Evolutionary conservation across 2,797 vertebrate species (phyloP).

Genomic region (Notamacropus eugenii): DNA sequence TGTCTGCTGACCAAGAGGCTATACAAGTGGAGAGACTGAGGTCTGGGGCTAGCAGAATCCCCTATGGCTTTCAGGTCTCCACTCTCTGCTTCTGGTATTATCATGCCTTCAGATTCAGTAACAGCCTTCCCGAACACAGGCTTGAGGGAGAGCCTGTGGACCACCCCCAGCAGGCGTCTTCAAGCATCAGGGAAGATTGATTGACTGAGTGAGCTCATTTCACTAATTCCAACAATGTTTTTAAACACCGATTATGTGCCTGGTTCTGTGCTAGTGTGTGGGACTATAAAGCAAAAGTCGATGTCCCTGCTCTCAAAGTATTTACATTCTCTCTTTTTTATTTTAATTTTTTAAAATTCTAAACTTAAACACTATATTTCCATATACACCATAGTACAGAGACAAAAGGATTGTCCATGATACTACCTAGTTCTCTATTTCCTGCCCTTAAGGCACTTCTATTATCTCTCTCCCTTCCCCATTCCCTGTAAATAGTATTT

Average conservation of each 20-base stretch:
- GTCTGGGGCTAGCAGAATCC: not conserved
- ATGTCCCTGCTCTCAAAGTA: not conserved
- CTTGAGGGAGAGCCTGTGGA: not conserved
- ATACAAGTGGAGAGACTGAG: not conserved
- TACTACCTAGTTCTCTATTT: too few species aligned
- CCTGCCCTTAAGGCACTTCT: not conserved
- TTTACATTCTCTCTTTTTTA: not conserved
- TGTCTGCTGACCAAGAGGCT: not conserved
- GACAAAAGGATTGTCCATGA: too few species aligned
- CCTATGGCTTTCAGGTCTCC: not conserved
- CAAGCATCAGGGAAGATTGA: not conserved
- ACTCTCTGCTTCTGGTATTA: not conserved
- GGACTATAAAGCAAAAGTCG: not conserved
- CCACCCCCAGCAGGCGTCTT: not conserved
- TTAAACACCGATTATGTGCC: not conserved
- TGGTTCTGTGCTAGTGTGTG: not conserved
- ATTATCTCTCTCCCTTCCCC: not conserved
- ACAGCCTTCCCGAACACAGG: not conserved
- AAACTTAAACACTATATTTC: too few species aligned
- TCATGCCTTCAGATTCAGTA: not conserved
- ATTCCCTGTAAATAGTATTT: too few species aligned
- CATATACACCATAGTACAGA: too few species aligned
- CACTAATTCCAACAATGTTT: not conserved
- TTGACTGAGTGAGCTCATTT: not conserved
- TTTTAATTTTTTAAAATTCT: too few species aligned